A percentile compares a stretch with the other conserved stretches of the same genome.
Evolutionary conservation across 2,888 invertebrate genomes (phyloP).

Genomic region (Xanthorhoe designata): DNA sequence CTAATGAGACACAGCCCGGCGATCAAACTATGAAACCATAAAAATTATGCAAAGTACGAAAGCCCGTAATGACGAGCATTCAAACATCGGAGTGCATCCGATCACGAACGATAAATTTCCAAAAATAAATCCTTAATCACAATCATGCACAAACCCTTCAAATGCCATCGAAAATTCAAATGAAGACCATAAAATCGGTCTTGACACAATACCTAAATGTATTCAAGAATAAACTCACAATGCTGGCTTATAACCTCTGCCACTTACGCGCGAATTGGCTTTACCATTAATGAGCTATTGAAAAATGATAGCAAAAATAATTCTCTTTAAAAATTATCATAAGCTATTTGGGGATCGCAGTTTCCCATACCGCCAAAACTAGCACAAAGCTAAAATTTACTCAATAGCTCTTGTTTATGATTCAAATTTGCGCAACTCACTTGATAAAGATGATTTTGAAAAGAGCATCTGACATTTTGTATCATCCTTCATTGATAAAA

Average conservation of each 20-base stretch:
- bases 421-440: conserved; percentile 16
- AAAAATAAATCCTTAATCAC: conserved; percentile 78
- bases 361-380: conserved; percentile 57
- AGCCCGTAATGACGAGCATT: conserved; percentile 55
- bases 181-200: conserved; percentile 80
- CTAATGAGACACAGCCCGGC: conserved; percentile 1
- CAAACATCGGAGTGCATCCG: conserved; percentile 61
- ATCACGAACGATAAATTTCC: conserved; percentile 66
- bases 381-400: conserved; percentile 41
- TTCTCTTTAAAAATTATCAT: conserved; percentile 78
- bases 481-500: conserved; percentile 48
- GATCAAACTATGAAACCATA: conserved; percentile 15
- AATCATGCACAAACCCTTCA: conserved; percentile 82
- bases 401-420: not conserved
- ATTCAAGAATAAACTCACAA: conserved; percentile 64
- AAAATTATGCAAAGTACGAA: conserved; percentile 35
- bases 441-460: conserved; percentile 44
- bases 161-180: conserved; percentile 76
- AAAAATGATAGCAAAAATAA: conserved; percentile 85
- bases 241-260: conserved; percentile 63
- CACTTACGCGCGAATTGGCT: conserved; percentile 76
- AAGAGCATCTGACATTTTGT: conserved; percentile 58
- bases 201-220: conserved; percentile 70
- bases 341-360: conserved; percentile 73
- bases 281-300: conserved; percentile 83